A percentile compares a stretch with the other conserved stretches of the same genome.
Conservation (phyloP, 2,113 vertebrate genomes). For the Xiphophorus couchianus region DNA sequence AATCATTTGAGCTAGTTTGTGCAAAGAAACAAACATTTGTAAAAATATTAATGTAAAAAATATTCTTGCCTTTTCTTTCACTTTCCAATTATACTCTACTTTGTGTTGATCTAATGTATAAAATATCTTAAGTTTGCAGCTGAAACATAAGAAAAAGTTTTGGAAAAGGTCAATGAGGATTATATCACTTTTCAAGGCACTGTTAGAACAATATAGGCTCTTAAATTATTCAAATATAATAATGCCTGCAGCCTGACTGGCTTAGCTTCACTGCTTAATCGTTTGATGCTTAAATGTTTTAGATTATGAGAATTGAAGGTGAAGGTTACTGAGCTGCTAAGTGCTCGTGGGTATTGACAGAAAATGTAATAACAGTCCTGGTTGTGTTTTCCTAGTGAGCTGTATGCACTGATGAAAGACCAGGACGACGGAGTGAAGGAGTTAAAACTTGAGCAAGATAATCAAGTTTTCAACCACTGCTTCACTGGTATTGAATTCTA, state of each 20-base stretch:
- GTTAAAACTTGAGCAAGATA: constrained; percentile 90
- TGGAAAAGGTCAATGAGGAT: too few species aligned
- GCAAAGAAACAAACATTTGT: background rate
- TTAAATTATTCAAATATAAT: background rate
- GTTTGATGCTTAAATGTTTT: background rate
- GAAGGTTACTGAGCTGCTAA: background rate
- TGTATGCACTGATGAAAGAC: constrained; percentile 91
- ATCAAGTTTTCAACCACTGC: constrained; percentile 92
- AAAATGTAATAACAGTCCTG: constrained; percentile 1
- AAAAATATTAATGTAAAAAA: too few species aligned
- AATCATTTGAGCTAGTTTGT: background rate
- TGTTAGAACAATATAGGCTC: background rate
- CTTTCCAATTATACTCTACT: background rate
- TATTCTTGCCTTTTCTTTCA: too few species aligned
- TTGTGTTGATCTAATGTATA: background rate
- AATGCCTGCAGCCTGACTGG: background rate
- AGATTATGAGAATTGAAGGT: background rate
- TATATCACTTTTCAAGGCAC: background rate
- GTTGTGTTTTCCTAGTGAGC: constrained; percentile 77
- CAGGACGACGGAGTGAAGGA: constrained; percentile 89
- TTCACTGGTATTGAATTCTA: constrained; percentile 85
- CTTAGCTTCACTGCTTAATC: background rate
- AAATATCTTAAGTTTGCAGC: background rate
- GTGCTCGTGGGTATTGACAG: background rate
- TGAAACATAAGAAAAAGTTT: background rate